Base-by-base conservation (phyloP, 2,888 invertebrate species). In the Leptinotarsa juncta region DNA sequence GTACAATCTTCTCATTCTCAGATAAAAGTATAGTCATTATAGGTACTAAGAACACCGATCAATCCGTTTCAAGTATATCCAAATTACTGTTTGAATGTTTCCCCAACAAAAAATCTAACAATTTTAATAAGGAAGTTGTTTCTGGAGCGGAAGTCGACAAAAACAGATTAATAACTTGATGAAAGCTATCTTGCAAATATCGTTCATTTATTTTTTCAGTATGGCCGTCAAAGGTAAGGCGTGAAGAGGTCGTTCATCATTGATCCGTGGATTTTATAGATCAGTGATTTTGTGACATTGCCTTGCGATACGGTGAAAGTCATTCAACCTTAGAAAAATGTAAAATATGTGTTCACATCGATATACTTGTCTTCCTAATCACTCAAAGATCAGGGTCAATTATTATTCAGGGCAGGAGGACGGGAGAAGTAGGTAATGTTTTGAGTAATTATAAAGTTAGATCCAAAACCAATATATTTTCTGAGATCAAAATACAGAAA, bases 181-280 rank as follows among this genome's bases (percentile, higher is more conserved):
- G 57, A 32, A 62, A 62, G 62, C 32, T 32, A 32, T 62, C 62
- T 5, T 32, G 32, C n/a, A n/a, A 62, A 62, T 26, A 42, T 42
- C 49, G 48, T 42, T 14, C 3, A 67, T 50, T 23, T 67, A 75
- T 74, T 74, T 77, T 77, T 77, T 77, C 71, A 67, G 71, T n/a
- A 66, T 70, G 79, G 70, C 80, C 80, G 76, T 77, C 79, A 79
- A 79, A 74, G 62, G 69, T 60, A 75, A 77, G 72, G 69, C 70
- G 55, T 72, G 67, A 70, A 78, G 78, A 81, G 81, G 80, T 80
- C 78, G 75, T 78, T 76, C 80, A 76, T 80, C 81, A 79, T 76
- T 80, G 82, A 80, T 81, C 80, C 82, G 81, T 81, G 80, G 78
- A 80, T 78, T 82, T 82, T 79, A 79, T 80, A 70, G 80, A 82